Evolutionary conservation across 2,797 vertebrate species (phyloP).

Genomic region (Enteromius unitaeniatus): DNA sequence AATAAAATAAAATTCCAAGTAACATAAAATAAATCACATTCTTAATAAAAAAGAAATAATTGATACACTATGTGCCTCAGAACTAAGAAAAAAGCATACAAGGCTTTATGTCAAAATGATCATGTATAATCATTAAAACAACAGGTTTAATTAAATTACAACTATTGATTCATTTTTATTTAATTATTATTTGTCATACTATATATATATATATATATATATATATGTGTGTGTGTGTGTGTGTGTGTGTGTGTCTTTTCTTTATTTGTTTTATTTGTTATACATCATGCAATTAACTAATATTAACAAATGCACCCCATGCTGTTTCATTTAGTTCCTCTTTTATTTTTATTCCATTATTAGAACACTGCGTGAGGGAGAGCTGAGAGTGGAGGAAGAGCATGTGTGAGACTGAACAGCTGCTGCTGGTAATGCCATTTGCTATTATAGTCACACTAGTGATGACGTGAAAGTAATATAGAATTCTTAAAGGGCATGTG

Average conservation of each 20-base stretch:
- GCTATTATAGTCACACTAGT: background rate
- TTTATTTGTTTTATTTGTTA: background rate
- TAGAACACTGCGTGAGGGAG: background rate
- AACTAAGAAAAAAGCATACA: background rate
- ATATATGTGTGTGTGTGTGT: too few species aligned
- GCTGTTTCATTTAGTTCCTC: background rate
- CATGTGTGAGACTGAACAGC: slow-evolving; percentile 6
- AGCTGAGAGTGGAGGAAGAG: background rate
- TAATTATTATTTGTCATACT: background rate
- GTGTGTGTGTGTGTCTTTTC: background rate
- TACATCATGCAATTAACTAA: background rate
- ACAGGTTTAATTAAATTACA: background rate
- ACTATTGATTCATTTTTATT: background rate
- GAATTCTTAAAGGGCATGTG: background rate
- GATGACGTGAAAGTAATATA: background rate
- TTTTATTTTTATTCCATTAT: background rate
- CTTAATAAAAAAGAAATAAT: too few species aligned
- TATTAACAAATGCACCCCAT: background rate
- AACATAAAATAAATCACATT: background rate
- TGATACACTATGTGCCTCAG: background rate
- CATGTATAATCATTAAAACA: background rate
- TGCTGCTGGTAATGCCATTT: background rate
- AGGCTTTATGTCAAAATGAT: background rate
- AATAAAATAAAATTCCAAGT: background rate
- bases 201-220: background rate